A percentile compares a stretch with the other conserved stretches of the same genome.
Evolutionary conservation across 2,113 vertebrate genomes (phyloP).

Genomic region (Bungarus multicinctus): DNA sequence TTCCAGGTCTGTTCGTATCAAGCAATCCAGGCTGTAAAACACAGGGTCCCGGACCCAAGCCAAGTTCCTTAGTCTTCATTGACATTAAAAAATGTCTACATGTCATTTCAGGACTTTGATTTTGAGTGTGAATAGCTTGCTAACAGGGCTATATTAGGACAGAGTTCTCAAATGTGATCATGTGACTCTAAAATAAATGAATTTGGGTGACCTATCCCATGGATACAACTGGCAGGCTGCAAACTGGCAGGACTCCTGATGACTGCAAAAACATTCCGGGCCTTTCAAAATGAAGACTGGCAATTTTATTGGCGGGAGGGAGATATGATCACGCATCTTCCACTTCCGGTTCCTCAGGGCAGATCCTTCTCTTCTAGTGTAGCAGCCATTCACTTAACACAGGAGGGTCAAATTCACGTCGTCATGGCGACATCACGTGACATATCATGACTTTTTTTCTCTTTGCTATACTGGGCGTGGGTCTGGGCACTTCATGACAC

Average conservation of each 20-base stretch:
- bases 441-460: too few species aligned
- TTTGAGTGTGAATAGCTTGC: neutral
- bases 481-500: too few species aligned
- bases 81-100: neutral
- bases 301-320: neutral
- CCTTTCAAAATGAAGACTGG: neutral
- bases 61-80: slow-evolving; percentile 6
- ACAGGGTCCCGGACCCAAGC: neutral
- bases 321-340: neutral
- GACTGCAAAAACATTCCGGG: neutral
- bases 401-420: too few species aligned
- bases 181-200: neutral
- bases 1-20: slow-evolving; percentile 1
- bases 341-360: neutral
- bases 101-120: neutral
- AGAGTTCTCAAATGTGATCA: neutral
- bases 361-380: neutral
- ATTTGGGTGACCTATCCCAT: neutral
- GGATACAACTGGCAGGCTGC: neutral
- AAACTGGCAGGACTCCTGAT: neutral
- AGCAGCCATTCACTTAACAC: neutral
- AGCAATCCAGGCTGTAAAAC: slow-evolving; percentile 6
- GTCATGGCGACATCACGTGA: too few species aligned
- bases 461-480: too few species aligned
- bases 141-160: neutral